Base-by-base conservation (phyloP, 2,113 vertebrate species). In the Psittacara wagleri region DNA sequence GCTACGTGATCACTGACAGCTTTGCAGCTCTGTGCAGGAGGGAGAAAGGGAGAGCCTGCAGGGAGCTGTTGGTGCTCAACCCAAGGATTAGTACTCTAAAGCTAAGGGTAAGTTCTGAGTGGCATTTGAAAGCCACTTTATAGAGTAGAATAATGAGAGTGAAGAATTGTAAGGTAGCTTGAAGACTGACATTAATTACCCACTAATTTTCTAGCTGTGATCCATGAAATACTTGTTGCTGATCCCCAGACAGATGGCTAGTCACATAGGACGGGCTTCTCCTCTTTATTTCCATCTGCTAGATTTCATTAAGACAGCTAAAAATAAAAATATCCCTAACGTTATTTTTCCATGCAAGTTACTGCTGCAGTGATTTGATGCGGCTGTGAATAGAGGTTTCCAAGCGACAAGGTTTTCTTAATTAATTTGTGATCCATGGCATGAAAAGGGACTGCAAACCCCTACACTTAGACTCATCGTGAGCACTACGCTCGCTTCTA, bases 201-300 rank as follows among this genome's bases (percentile, higher is more conserved):
- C 44, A 76, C 83, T 96, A 92, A 93, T 96, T 94, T 86, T 95
- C 83, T 86, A 89, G 57, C 83, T 92, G 78, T 76, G 94, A 88
- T 95, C 88, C 83, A 35, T 69, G 88, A 88, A 90, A 73, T 70
- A 92, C 85, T 92, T 93, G 76, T 93, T 95, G 90, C 85, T 96
- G 94, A 80, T 96, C 90, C 83, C 83, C 73, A 96, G 92, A 94
- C 96, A 97, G 95, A 96, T 97, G 95, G 96, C 95, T 86, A 94
- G 93, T 94, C 94, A 81, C 92, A 93, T 3, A 92, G 93, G 83
- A 90, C 0, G 13, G 90, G 88, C 88, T 96, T 94, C 94, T 97
- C 93, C 74, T 93, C 90, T 96, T 69, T 83, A 96, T 96, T 96
- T 97, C 95, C 90, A 97, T 96, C 95, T 96, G 95, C 94, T 96